Evolutionary conservation across 2,888 invertebrate genomes (phyloP).

Genomic region (Apomyelois bistriatella): DNA sequence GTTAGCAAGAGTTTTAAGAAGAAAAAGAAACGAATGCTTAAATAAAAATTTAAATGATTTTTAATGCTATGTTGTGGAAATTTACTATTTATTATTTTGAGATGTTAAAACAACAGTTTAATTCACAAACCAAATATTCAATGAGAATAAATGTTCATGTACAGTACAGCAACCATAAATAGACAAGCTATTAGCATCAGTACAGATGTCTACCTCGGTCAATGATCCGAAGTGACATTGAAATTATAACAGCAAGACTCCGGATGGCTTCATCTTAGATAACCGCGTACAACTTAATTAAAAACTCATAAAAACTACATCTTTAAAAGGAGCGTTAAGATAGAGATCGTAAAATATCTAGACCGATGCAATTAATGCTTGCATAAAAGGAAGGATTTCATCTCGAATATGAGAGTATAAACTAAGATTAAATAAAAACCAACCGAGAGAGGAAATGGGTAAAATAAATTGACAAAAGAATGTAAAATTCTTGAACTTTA

Average conservation of each 20-base stretch:
- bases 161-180: neutral
- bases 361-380: neutral
- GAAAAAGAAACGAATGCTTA: no score
- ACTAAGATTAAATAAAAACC: neutral
- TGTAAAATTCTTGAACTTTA: neutral
- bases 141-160: no score
- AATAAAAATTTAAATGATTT: no score
- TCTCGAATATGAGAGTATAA: neutral
- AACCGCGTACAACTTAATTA: neutral
- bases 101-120: no score
- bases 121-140: no score
- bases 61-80: no score
- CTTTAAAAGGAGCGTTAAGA: neutral
- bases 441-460: neutral
- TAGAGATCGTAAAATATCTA: neutral
- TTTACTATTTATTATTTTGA: no score
- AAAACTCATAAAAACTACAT: neutral
- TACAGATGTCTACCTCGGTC: neutral
- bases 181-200: neutral
- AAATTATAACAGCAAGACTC: neutral
- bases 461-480: neutral
- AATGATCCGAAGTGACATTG: conserved; percentile 5
- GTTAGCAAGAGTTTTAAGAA: no score
- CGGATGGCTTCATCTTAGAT: neutral
- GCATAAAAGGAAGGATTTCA: neutral